Base-by-base conservation (phyloP, 2,888 invertebrate species). In the Epinotia bilunana region DNA sequence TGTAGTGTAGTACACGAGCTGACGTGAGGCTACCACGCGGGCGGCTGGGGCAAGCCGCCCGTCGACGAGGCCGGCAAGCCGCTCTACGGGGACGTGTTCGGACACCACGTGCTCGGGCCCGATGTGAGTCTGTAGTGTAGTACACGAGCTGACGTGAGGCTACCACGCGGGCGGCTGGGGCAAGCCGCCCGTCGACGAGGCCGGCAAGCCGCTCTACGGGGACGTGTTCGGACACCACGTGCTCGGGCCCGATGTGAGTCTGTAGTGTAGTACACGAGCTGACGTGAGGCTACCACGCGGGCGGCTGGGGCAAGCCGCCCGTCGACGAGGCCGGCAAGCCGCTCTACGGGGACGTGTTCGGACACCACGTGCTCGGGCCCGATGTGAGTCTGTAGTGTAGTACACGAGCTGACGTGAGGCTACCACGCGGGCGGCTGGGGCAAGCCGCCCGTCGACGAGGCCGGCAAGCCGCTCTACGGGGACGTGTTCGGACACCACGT, bases 131-230 rank as follows among this genome's bases (percentile, higher is more conserved):
- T 90, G n/a, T 18, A 18, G 1, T 7, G 20, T 23, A 2, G 7
- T 20, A 57, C 9, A 57, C 57, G 11, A 11, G 33, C 33, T 33
- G 33, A 33, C 33, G 33, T 33, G 33, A 33, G 99, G 99, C 20
- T 99, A 99, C 91, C 99, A 99, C 93, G 99, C 99, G 0, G 99
- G 99, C 57, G 99, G 99, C 39, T 99, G 99, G 99, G 99, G 99
- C 77, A 99, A 99, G 89, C 99, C 99, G 13, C 99, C 99, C 0
- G 99, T 99, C 0, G 99, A 99, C 91, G 99, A 99, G 91, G 97
- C 97, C 78, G 99, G 99, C 55, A 97, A 99, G 88, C 99, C 99
- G 0, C 93, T 99, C 1, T 99, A 99, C 88, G 99, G 99, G 2
- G 99, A 99, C 91, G 99, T 99, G 3, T 99, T 99, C 87, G 99